Evolutionary conservation across 2,113 vertebrate species (phyloP).

Genomic region (Australoheros scitulus): DNA sequence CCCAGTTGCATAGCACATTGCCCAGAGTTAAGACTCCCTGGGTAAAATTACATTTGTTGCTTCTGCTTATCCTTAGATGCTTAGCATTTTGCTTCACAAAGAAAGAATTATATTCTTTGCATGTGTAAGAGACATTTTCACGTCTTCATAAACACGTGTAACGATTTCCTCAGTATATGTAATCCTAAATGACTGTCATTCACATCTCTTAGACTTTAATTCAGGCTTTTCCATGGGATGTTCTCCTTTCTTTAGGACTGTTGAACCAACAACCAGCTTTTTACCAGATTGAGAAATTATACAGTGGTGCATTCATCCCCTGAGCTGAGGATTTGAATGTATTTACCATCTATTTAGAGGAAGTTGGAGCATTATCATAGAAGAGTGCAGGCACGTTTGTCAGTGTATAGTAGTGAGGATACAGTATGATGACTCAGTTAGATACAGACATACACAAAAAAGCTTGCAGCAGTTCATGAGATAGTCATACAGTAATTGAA

Average conservation of each 20-base stretch:
- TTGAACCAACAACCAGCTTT: neutral
- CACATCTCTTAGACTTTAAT: neutral
- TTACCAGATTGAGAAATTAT: conserved; percentile 7
- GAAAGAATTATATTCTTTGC: neutral
- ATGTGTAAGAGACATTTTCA: neutral
- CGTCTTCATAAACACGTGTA: neutral
- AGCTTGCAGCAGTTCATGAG: neutral
- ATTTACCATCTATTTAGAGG: neutral
- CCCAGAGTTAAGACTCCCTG: conserved; percentile 55
- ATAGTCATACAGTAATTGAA: neutral
- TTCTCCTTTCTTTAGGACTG: neutral
- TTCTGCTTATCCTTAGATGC: neutral
- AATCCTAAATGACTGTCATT: neutral
- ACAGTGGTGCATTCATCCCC: neutral
- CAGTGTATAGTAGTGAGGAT: neutral
- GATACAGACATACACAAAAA: neutral
- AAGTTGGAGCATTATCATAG: conserved; percentile 4
- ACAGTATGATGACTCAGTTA: neutral
- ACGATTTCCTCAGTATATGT: neutral
- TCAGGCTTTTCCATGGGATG: neutral
- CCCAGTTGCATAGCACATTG: conserved; percentile 33
- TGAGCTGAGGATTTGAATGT: neutral
- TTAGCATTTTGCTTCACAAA: neutral
- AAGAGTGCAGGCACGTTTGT: conserved; percentile 1
- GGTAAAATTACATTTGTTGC: conserved; percentile 57